Conservation (phyloP, 2,113 vertebrate species). For the Muscicapa adusta region DNA sequence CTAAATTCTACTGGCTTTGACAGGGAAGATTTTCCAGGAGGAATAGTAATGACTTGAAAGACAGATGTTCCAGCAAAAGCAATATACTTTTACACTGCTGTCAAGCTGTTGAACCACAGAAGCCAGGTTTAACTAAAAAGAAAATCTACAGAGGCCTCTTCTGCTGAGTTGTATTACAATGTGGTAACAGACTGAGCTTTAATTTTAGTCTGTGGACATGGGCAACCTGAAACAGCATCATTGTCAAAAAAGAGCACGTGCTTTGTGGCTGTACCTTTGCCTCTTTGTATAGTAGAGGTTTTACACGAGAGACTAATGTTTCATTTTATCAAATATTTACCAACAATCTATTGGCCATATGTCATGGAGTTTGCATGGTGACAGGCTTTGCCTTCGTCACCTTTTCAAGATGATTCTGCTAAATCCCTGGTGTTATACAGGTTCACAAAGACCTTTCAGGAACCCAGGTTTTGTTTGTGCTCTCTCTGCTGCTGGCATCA, state of each 20-base stretch:
- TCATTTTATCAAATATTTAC: constrained; percentile 87
- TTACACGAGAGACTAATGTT: constrained; percentile 71
- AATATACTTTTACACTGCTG: neutral
- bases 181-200: constrained; percentile 66
- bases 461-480: constrained; percentile 31
- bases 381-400: constrained; percentile 75
- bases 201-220: constrained; percentile 61
- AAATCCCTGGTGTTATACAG: constrained; percentile 48
- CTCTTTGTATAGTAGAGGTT: constrained; percentile 67
- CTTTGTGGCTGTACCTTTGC: constrained; percentile 61
- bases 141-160: constrained; percentile 33
- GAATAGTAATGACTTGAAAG: neutral
- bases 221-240: constrained; percentile 64
- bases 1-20: neutral
- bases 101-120: constrained; percentile 39
- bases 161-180: constrained; percentile 29
- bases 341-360: constrained; percentile 78
- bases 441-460: constrained; percentile 65
- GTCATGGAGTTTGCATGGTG: constrained; percentile 70
- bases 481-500: constrained; percentile 44
- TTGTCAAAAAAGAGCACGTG: constrained; percentile 36
- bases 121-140: constrained; percentile 58
- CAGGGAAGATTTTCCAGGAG: neutral
- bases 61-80: neutral
- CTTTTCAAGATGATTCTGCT: constrained; percentile 75